Base-by-base conservation (phyloP, 2,888 invertebrate genomes). In the Acrocera orbiculus region DNA sequence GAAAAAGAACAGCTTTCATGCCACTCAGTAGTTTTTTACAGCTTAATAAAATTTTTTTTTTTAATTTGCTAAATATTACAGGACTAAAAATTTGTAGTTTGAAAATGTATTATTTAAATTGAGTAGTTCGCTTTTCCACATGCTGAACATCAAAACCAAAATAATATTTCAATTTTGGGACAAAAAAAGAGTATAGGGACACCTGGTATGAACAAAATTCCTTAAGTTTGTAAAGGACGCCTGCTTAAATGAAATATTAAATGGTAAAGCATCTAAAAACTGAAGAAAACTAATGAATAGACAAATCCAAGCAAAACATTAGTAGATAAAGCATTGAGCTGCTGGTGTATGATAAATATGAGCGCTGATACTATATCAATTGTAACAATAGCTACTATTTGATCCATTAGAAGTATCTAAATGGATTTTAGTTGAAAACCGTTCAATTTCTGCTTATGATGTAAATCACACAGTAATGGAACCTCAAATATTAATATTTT, bases 321-420 rank as follows among this genome's bases (percentile, higher is more conserved):
- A 36, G 92, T 89, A 1, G 83, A 74, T 56, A 72, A 66, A 50
- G 90, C 81, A 30, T 67, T 81, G 31, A 78, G 81, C 43, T 67
- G 70, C 35, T 96, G 95, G 93, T 72, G 75, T 14, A 69, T 68
- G 30, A 78, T 83, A 5, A 71, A 79, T 51, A 75, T 92, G 69
- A 71, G 93, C 24, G 95, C 96, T 0, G 96, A 96, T 59, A 96
- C 96, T 57, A 90, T 92, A 1, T 90, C 89, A 10, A 92, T 89
- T 28, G 83, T 96, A 14, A 81, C 58, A 35, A 54, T 95, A n/a
- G n/a, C n/a, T n/a, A 14, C 81, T 93, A 73, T 64, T 92, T 40
- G 89, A 92, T 61, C 87, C 87, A 27, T 80, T 85, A 0, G 85
- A 86, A 1, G 83, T 76, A 6, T 78, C 81, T 10, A 66, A 74